phyloP scores from a whole-genome alignment of 2,797 vertebrate genomes.

The Yasuhikotakia modesta region DNA sequence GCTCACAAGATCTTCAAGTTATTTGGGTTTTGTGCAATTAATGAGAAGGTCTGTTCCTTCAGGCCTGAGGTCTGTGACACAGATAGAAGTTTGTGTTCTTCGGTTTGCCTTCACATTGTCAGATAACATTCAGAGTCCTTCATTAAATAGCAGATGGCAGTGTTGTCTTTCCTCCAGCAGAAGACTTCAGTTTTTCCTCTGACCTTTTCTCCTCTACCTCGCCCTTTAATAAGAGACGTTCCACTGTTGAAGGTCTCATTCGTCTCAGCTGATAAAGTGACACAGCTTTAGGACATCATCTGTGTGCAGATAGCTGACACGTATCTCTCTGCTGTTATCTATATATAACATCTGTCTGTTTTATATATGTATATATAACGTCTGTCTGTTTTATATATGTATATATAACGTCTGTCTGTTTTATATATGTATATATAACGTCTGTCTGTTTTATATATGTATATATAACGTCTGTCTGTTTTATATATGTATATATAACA shows the following conservation, averaged over 20 bases:
- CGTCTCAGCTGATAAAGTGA: conserved; percentile 36
- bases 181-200: conserved; percentile 25
- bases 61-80: conserved; percentile 66
- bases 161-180: conserved; percentile 17
- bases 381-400: too few relatives aligned
- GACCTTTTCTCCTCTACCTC: background rate
- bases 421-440: too few relatives aligned
- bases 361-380: too few relatives aligned
- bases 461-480: too few relatives aligned
- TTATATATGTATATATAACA: too few relatives aligned
- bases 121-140: conserved; percentile 65
- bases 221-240: conserved; percentile 41
- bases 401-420: too few relatives aligned
- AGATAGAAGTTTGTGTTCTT: conserved; percentile 71
- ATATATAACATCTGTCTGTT: too few relatives aligned
- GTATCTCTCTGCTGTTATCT: conserved; percentile 16
- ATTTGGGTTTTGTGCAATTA: background rate
- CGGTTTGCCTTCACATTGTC: conserved; percentile 73
- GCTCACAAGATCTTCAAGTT: background rate
- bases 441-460: too few relatives aligned
- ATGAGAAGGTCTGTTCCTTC: background rate
- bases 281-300: conserved; percentile 27
- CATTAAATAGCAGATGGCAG: conserved; percentile 35
- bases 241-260: conserved; percentile 45
- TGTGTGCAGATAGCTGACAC: conserved; percentile 31